These are phyloP conservation scores for Perca schrenkii DNA, from an alignment of 2,113 vertebrate genomes.

Conservation along the genomic window DNA sequence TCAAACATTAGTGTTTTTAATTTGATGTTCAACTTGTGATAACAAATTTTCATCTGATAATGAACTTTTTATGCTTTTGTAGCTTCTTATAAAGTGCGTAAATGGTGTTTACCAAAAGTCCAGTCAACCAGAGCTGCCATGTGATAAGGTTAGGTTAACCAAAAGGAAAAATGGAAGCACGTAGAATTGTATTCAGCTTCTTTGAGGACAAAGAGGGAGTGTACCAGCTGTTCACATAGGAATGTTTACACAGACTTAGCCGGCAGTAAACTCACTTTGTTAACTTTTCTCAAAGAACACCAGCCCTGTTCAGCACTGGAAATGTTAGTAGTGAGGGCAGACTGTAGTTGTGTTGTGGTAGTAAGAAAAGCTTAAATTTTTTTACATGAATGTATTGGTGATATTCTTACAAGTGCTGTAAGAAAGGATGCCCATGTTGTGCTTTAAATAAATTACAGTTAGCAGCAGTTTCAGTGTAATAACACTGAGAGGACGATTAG, in stretches of 20 bases:
- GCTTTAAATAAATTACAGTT: constrained; percentile 34
- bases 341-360: not conserved
- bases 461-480: constrained; percentile 19
- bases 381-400: constrained; percentile 61
- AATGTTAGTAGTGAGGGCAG: not conserved
- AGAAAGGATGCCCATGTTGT: constrained; percentile 29
- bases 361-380: constrained; percentile 7
- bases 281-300: constrained; percentile 45
- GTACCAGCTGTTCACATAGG: constrained; percentile 75
- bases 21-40: not conserved
- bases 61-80: constrained; percentile 35
- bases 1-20: not conserved
- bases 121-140: not conserved
- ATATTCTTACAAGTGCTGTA: constrained; percentile 30
- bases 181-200: constrained; percentile 7
- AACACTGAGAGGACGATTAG: constrained; percentile 5
- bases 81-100: constrained; percentile 25
- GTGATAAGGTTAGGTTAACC: constrained; percentile 11
- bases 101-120: not conserved
- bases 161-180: not conserved
- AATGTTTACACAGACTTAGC: constrained; percentile 69
- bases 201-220: constrained; percentile 42
- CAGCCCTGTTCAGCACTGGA: constrained; percentile 29
- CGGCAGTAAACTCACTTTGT: constrained; percentile 42
- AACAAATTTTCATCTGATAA: not conserved